Conservation (phyloP, 2,888 invertebrate species). For the Eustalomyia histrio region DNA sequence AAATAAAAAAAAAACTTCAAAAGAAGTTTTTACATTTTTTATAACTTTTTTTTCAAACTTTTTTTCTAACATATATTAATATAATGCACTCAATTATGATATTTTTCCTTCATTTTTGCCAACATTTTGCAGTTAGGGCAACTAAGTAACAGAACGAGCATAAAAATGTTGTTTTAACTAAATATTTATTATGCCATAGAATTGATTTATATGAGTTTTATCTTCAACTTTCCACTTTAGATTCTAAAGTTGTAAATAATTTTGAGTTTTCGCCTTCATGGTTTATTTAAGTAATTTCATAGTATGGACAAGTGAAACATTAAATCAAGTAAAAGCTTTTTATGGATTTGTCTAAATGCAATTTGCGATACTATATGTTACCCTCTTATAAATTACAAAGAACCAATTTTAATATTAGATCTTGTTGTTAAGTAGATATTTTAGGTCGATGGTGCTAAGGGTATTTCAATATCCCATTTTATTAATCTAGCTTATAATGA, state of each 20-base stretch:
- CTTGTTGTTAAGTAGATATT: too few species aligned
- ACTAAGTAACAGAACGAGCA: neutral
- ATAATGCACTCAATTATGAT: slow-evolving; percentile 44
- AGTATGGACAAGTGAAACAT: too few species aligned
- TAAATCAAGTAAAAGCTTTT: too few species aligned
- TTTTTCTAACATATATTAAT: slow-evolving; percentile 28
- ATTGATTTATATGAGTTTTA: slow-evolving; percentile 19
- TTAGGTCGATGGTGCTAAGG: too few species aligned
- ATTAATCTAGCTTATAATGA: too few species aligned
- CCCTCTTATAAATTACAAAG: too few species aligned
- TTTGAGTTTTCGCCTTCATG: slow-evolving; percentile 10
- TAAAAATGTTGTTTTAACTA: slow-evolving; percentile 3
- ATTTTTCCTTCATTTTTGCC: neutral
- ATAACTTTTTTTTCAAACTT: neutral
- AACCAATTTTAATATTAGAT: too few species aligned
- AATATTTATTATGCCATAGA: slow-evolving; percentile 8
- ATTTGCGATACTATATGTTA: too few species aligned
- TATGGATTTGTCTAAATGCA: too few species aligned
- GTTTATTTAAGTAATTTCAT: neutral
- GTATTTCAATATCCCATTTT: too few species aligned
- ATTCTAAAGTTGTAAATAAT: slow-evolving; percentile 1
- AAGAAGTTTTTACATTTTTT: slow-evolving; percentile 30
- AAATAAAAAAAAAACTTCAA: slow-evolving; percentile 21
- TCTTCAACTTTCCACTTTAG: slow-evolving; percentile 4
- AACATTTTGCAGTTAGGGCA: neutral